These are phyloP conservation scores for Boulengerochromis microlepis DNA, from an alignment of 2,113 vertebrate genomes.

Conservation along the genomic window DNA sequence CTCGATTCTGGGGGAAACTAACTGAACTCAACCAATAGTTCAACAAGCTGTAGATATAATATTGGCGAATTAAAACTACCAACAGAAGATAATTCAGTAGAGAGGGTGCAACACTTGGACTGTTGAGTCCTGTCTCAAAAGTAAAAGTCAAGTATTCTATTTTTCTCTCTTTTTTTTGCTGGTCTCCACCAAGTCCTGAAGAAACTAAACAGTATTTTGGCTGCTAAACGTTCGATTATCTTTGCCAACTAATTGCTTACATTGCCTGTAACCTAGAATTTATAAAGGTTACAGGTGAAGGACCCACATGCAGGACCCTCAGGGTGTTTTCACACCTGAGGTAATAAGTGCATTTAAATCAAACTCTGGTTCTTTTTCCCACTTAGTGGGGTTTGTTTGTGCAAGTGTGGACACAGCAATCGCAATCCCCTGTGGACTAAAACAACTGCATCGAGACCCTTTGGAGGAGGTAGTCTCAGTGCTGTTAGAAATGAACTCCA, in stretches of 20 bases:
- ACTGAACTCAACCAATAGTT: neutral
- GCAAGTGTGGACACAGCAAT: neutral
- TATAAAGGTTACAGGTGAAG: neutral
- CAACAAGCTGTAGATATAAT: neutral
- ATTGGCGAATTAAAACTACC: neutral
- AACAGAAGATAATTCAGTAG: neutral
- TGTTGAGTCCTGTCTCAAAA: neutral
- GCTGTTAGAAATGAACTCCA: neutral
- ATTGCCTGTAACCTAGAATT: neutral
- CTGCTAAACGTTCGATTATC: fast-evolving
- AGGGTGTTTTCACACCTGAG: neutral
- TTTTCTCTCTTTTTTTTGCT: neutral
- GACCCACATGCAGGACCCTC: neutral
- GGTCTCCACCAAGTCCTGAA: neutral
- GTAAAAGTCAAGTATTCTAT: neutral
- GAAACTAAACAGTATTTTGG: neutral
- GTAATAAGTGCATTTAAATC: neutral
- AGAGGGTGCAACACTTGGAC: neutral
- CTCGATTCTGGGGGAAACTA: neutral
- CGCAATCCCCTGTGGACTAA: neutral
- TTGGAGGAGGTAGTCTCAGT: neutral
- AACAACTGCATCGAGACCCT: neutral
- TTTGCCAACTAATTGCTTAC: neutral
- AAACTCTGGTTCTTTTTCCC: neutral
- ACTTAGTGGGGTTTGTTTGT: neutral